These are phyloP conservation scores for Fragum whitleyi DNA, from an alignment of 2,888 invertebrate species.

Conservation along the genomic window DNA sequence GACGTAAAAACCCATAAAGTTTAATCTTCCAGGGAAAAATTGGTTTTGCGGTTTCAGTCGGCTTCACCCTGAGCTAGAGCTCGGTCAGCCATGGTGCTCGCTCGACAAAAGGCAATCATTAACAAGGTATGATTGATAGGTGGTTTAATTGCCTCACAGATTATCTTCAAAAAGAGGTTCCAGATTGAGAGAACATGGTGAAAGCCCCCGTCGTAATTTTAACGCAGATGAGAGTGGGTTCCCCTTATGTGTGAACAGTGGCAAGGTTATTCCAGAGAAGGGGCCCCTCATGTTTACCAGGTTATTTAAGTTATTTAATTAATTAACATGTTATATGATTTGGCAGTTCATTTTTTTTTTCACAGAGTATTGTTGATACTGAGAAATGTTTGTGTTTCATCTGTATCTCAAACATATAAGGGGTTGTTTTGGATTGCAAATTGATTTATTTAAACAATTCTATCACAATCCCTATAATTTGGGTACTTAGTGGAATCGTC, in stretches of 20 bases:
- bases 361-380: no score
- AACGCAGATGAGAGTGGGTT: slow-evolving; percentile 46
- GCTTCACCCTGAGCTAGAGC: slow-evolving; percentile 2
- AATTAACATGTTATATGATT: no score
- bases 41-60: slow-evolving; percentile 26
- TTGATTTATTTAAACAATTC: no score
- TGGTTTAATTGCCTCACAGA: slow-evolving; percentile 19
- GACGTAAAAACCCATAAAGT: slow-evolving; percentile 10
- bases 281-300: slow-evolving; percentile 37
- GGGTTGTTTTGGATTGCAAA: no score
- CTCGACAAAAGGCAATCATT: slow-evolving; percentile 36
- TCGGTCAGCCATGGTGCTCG: slow-evolving; percentile 19
- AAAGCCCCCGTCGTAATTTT: slow-evolving; percentile 16
- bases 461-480: no score
- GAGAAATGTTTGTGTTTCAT: no score
- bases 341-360: no score
- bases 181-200: slow-evolving; percentile 23
- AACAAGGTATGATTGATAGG: slow-evolving; percentile 33
- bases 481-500: no score
- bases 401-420: no score
- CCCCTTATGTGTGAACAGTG: slow-evolving; percentile 18
- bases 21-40: slow-evolving; percentile 30
- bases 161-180: slow-evolving; percentile 30
- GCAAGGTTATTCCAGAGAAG: slow-evolving; percentile 31
- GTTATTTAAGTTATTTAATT: slow-evolving; percentile 8